phyloP scores from a whole-genome alignment of 1,140 invertebrate genomes.

The Halesus radiatus region DNA sequence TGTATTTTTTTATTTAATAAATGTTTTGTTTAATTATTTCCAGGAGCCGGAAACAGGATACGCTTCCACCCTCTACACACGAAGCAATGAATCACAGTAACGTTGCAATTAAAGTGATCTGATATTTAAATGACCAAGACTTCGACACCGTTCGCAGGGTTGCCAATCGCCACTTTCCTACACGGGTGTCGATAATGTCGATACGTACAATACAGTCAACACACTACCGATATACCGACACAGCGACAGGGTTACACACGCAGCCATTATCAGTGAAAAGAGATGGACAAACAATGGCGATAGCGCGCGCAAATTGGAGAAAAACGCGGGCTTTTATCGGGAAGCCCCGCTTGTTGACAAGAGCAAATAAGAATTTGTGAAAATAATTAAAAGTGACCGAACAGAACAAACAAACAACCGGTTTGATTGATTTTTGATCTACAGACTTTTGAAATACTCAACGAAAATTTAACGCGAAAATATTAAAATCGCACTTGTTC shows the following conservation, averaged over 20 bases:
- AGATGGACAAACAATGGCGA: not conserved
- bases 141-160: not conserved
- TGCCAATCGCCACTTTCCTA: not conserved
- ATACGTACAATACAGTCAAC: no score
- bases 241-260: not conserved
- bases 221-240: no score
- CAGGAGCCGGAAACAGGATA: no score
- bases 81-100: conserved; percentile 45
- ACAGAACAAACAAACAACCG: not conserved
- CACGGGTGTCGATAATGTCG: not conserved
- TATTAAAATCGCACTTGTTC: no score
- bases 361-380: not conserved
- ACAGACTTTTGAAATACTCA: no score
- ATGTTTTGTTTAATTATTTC: no score
- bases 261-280: conserved; percentile 17
- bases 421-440: no score
- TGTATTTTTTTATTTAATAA: no score
- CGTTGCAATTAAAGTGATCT: conserved; percentile 49
- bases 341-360: not conserved
- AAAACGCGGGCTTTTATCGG: not conserved
- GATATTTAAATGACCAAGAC: conserved; percentile 46
- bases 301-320: conserved; percentile 15
- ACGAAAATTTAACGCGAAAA: no score
- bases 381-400: not conserved
- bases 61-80: not conserved